Evolutionary conservation across 1,140 invertebrate species (phyloP).

Genomic region (Proales similis): DNA sequence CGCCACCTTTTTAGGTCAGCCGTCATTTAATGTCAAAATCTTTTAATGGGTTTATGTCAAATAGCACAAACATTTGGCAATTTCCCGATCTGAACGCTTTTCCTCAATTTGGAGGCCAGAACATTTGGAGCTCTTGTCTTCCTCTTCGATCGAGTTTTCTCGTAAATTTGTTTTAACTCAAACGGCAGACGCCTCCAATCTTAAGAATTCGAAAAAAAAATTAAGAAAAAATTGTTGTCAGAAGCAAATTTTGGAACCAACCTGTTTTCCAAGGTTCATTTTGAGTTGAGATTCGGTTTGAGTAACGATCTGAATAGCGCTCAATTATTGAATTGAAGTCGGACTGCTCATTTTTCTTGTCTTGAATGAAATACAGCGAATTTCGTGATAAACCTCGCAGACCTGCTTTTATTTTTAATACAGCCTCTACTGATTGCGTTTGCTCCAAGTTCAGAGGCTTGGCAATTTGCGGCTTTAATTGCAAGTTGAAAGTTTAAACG

Average conservation of each 20-base stretch:
- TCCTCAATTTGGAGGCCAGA: conserved; percentile 15
- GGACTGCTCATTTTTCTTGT: background rate
- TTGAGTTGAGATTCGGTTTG: too few species aligned
- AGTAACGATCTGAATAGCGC: conserved; percentile 36
- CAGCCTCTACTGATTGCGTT: background rate
- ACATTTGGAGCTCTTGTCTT: conserved; percentile 5
- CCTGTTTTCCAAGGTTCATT: conserved; percentile 16
- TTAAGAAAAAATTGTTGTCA: too few species aligned
- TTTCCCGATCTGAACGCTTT: background rate
- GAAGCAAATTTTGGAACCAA: conserved; percentile 4
- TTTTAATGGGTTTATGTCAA: background rate
- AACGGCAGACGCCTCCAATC: conserved; percentile 27
- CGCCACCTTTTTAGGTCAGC: background rate
- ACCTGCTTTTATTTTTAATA: conserved; percentile 20
- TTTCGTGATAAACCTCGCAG: background rate
- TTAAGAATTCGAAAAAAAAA: too few species aligned
- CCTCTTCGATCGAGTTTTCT: background rate
- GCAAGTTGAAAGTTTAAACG: background rate
- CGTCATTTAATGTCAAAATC: background rate
- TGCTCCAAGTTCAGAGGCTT: conserved; percentile 25
- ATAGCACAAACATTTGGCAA: conserved; percentile 18
- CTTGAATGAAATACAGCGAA: conserved; percentile 23
- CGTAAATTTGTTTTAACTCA: conserved; percentile 27
- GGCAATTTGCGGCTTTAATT: background rate
- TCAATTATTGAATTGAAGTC: conserved; percentile 8